These are phyloP conservation scores for Drosophila mulleri DNA, from an alignment of 2,888 invertebrate genomes.

Conservation along the genomic window DNA sequence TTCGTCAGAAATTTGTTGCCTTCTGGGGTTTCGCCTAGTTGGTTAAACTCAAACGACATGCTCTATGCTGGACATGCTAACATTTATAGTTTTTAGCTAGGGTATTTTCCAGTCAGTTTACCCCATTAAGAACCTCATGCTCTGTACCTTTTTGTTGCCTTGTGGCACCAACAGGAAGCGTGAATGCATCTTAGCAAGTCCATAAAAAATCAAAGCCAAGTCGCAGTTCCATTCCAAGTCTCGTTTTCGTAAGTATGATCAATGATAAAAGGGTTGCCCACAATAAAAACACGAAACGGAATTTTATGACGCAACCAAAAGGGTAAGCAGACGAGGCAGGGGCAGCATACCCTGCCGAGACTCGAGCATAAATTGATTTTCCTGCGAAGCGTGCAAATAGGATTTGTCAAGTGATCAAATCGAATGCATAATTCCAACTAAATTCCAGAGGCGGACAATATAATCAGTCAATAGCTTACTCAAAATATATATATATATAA, in stretches of 20 bases:
- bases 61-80: no score
- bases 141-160: not conserved
- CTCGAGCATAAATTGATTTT: constrained; percentile 66
- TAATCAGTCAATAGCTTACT: constrained; percentile 1
- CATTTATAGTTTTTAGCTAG: not conserved
- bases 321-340: no score
- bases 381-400: constrained; percentile 74
- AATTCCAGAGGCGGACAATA: constrained; percentile 17
- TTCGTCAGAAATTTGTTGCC: no score
- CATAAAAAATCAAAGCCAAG: constrained; percentile 60
- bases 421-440: constrained; percentile 51
- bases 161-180: constrained; percentile 48
- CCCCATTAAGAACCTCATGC: not conserved
- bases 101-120: not conserved
- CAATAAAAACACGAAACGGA: constrained; percentile 18
- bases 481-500: not conserved
- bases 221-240: constrained; percentile 16
- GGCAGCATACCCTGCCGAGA: not conserved
- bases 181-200: constrained; percentile 69
- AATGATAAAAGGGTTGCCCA: constrained; percentile 72
- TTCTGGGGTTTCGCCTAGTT: no score
- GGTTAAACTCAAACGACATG: no score
- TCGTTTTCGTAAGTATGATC: constrained; percentile 66
- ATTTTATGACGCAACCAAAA: constrained; percentile 15
- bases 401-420: constrained; percentile 72